Evolutionary conservation across 2,113 vertebrate species (phyloP), one percentile per base, ranked within the genome.

Genomic region (Macquaria australasica): DNA sequence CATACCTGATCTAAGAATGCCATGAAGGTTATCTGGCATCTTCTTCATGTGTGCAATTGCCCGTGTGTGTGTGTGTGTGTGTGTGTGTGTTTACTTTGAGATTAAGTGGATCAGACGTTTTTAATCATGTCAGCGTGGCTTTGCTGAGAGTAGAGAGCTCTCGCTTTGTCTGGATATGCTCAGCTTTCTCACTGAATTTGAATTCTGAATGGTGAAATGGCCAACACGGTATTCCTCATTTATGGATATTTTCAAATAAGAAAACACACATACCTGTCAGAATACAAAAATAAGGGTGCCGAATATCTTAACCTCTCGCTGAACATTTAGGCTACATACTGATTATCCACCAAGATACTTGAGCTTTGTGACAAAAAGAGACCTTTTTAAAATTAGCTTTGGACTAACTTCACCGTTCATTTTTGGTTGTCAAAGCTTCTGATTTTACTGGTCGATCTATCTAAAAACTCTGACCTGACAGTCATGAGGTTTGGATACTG

Each of bases 31-130:
- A 51, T 84, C 48, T 45, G 23, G 10, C 1, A 37, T 53, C 55
- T 55, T 68, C 21, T 79, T 73, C 31, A 6, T 20, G 45, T 23
- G 21, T 3, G 41, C 53, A 16, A 79, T 66, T 59, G 23, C 53
- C 53, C 28, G 63, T 70, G 59, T 73, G 23, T 58, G 28, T 31
- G 58, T 68, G 45, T 7, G 60, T 70, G 23, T 59, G 59, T 69
- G 48, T 8, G 16, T 51, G 48, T 16, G 15, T 11, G 28, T 77
- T 63, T 68, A 43, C 60, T 50, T 59, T 2, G 21, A 85, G 60
- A 64, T 76, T 69, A 89, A 88, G 51, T 69, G 66, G 82, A 84
- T 84, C 82, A 63, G 87, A 87, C 83, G 41, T 83, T 86, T 87
- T 79, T 77, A 74, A 86, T 89, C 73, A 75, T 37, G 53, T 81